A percentile compares a stretch with the other conserved stretches of the same genome.
These are phyloP conservation scores for Daubentonia madagascariensis DNA, from an alignment of 2,113 vertebrate species.

Conservation along the genomic window DNA sequence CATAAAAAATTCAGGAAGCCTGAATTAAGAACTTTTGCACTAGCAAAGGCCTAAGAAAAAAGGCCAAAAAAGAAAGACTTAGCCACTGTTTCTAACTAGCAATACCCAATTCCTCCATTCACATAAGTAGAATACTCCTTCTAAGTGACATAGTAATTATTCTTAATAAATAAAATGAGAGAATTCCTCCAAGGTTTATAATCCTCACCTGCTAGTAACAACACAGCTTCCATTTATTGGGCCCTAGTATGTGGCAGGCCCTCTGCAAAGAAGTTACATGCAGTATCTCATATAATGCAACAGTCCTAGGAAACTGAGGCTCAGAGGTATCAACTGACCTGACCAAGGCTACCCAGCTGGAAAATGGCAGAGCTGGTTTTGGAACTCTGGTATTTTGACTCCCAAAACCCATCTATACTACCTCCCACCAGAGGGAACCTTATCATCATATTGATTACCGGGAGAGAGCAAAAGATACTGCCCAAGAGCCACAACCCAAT, in stretches of 20 bases:
- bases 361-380: neutral
- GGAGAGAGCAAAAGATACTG: slow-evolving; percentile 32
- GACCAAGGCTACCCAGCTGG: neutral
- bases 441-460: slow-evolving; percentile 21
- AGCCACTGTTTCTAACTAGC: neutral
- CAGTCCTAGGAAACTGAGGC: neutral
- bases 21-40: neutral
- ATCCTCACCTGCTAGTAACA: neutral
- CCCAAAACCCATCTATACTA: neutral
- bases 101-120: neutral
- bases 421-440: neutral
- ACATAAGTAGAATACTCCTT: neutral
- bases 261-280: neutral
- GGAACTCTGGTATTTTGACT: neutral
- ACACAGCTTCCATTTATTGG: neutral
- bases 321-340: neutral
- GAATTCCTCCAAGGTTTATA: neutral
- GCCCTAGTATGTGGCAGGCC: neutral
- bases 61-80: neutral
- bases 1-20: neutral
- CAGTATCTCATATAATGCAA: neutral
- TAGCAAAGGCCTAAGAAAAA: neutral
- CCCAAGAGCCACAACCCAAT: neutral
- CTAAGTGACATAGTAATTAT: neutral
- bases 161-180: slow-evolving; percentile 32